Percentiles rank a stretch among this genome's conserved stretches.
These are phyloP conservation scores for Lepisosteus oculatus DNA, from an alignment of 2,113 vertebrate species.

Conservation along the genomic window DNA sequence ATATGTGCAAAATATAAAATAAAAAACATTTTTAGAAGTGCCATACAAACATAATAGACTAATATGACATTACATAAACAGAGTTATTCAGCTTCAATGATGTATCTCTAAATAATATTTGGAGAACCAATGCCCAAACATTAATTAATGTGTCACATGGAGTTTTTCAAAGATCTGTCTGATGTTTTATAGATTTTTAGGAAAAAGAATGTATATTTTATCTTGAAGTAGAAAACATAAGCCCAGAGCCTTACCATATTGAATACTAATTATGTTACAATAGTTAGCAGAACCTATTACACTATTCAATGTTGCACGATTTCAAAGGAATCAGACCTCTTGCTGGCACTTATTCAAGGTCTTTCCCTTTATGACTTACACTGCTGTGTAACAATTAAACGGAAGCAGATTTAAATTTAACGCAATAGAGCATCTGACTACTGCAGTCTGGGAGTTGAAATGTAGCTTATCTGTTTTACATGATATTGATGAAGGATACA, in stretches of 20 bases:
- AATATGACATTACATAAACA: too few relatives aligned
- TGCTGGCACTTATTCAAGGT: neutral
- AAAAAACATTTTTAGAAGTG: too few relatives aligned
- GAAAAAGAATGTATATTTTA: neutral
- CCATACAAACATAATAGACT: too few relatives aligned
- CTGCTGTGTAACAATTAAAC: constrained; percentile 57
- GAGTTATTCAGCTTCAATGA: too few relatives aligned
- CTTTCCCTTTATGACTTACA: constrained; percentile 1
- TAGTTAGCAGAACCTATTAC: neutral
- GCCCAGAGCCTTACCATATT: neutral
- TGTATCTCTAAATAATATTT: too few relatives aligned
- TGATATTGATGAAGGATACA: constrained; percentile 58
- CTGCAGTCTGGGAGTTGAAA: constrained; percentile 50
- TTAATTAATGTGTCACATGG: too few relatives aligned
- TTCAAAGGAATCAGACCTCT: neutral
- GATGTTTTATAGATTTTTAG: neutral
- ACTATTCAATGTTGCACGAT: neutral
- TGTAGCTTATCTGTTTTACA: constrained; percentile 61
- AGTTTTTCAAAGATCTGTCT: too few relatives aligned
- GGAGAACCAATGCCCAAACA: too few relatives aligned
- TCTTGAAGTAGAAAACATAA: neutral
- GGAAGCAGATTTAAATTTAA: constrained; percentile 46
- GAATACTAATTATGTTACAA: neutral
- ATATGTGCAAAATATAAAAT: too few relatives aligned
- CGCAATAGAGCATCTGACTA: constrained; percentile 46